Percentiles rank a stretch among this genome's conserved stretches.
These are phyloP conservation scores for Trissolcus japonicus DNA, from an alignment of 2,888 invertebrate species.

Conservation along the genomic window DNA sequence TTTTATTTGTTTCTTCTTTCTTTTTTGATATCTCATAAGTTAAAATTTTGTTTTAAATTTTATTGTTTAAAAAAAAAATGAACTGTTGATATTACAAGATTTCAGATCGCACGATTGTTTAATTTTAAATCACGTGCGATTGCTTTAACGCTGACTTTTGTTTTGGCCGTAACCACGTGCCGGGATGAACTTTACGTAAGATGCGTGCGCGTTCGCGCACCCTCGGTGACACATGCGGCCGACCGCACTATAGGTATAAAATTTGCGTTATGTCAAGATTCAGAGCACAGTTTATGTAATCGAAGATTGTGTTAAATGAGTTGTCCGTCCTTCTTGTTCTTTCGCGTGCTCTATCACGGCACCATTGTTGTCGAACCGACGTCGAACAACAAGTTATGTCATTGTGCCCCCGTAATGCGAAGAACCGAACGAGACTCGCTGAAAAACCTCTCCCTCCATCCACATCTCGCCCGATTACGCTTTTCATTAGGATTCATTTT, in stretches of 20 bases:
- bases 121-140: no score
- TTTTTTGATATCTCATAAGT: no score
- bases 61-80: no score
- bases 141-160: no score
- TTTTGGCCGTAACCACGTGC: no score
- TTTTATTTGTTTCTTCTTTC: no score
- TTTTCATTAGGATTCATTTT: constrained; percentile 1
- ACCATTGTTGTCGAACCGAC: constrained; percentile 51
- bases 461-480: no score
- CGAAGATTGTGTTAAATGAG: constrained; percentile 68
- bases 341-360: constrained; percentile 29
- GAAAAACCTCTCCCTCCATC: neutral
- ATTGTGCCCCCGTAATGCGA: constrained; percentile 50
- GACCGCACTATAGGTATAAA: constrained; percentile 53
- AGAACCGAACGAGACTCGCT: constrained; percentile 12
- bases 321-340: constrained; percentile 35
- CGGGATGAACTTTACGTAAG: no score
- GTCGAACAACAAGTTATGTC: constrained; percentile 68
- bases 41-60: no score
- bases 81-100: no score
- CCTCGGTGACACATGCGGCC: constrained; percentile 50
- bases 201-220: constrained; percentile 19
- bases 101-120: no score
- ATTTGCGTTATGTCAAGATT: constrained; percentile 64
- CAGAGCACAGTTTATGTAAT: constrained; percentile 70